Evolutionary conservation across 2,797 vertebrate genomes (phyloP).

Genomic region (Channa striata): DNA sequence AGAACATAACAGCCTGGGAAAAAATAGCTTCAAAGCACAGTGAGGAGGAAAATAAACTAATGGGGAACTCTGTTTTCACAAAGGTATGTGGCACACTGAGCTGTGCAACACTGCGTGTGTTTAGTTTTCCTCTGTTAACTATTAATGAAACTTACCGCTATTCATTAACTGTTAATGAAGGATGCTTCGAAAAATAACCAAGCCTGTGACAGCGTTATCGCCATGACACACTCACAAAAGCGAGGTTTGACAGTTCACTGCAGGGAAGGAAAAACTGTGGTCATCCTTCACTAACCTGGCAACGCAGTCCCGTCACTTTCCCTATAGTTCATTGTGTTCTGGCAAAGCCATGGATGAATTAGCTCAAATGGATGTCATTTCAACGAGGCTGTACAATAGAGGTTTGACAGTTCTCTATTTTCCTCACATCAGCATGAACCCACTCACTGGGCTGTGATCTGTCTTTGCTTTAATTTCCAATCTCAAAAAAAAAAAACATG

Average conservation of each 20-base stretch:
- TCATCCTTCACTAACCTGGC: conserved; percentile 40
- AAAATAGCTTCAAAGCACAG: conserved; percentile 58
- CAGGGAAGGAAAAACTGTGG: conserved; percentile 21
- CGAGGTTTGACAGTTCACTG: conserved; percentile 27
- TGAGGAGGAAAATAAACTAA: conserved; percentile 41
- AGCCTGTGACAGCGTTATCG: conserved; percentile 3
- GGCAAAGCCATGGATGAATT: conserved; percentile 17
- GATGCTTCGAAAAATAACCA: not conserved
- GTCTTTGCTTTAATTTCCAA: conserved; percentile 13
- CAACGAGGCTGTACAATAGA: conserved; percentile 18
- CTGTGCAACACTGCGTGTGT: not conserved
- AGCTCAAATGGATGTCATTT: conserved; percentile 32
- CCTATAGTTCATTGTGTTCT: conserved; percentile 5
- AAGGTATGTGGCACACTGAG: conserved; percentile 1
- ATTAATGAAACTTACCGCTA: too few relatives aligned
- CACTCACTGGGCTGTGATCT: conserved; percentile 3
- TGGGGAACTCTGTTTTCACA: conserved; percentile 6
- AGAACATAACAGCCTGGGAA: conserved; percentile 28
- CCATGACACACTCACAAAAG: conserved; percentile 11
- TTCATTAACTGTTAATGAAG: too few relatives aligned
- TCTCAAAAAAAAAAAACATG: conserved; percentile 7
- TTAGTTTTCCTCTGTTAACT: not conserved
- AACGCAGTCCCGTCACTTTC: conserved; percentile 30
- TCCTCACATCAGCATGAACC: conserved; percentile 18
- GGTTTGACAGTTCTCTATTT: conserved; percentile 21